These are phyloP conservation scores for Mormyrus iriodes DNA, from an alignment of 2,113 vertebrate genomes.

Conservation along the genomic window DNA sequence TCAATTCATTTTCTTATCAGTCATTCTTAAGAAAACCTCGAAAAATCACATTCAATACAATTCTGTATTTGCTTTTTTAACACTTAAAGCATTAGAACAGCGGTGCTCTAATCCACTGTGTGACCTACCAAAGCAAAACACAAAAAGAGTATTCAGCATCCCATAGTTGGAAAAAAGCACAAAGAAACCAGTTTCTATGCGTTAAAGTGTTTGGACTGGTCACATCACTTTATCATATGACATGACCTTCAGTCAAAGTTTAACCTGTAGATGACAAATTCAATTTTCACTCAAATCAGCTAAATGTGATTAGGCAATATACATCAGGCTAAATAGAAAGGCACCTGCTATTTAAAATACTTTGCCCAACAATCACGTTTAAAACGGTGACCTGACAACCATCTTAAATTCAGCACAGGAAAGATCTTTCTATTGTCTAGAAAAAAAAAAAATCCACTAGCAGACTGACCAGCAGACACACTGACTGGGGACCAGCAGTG, in stretches of 20 bases:
- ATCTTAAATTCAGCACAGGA: neutral
- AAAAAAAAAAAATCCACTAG: neutral
- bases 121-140: neutral
- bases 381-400: neutral
- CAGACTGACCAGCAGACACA: neutral
- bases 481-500: neutral
- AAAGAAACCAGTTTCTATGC: neutral
- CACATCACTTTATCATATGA: neutral
- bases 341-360: neutral
- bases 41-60: neutral
- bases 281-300: neutral
- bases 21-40: neutral
- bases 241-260: neutral
- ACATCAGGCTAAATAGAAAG: neutral
- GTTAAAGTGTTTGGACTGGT: neutral
- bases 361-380: neutral
- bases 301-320: neutral
- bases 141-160: neutral
- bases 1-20: neutral
- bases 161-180: neutral
- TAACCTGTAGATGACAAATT: neutral
- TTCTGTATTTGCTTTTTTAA: neutral
- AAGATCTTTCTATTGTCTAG: neutral
- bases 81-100: neutral
- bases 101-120: neutral